Evolutionary conservation across 2,113 vertebrate genomes (phyloP).

Genomic region (Anoplopoma fimbria): DNA sequence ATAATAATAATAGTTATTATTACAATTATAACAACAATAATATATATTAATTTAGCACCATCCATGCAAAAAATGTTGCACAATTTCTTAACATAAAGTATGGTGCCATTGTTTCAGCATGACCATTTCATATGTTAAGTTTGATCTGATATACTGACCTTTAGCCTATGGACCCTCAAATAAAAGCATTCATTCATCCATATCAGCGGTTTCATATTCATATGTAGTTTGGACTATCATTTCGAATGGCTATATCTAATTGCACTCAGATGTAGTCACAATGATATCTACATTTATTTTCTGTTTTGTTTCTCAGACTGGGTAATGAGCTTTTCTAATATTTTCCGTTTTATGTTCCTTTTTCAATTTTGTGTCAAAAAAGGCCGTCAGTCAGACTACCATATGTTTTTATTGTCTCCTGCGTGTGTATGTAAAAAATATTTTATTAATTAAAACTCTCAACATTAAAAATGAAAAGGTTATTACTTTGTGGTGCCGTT

Average conservation of each 20-base stretch:
- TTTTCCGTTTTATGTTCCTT: neutral
- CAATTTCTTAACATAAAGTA: neutral
- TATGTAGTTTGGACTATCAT: constrained; percentile 12
- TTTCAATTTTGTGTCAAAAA: neutral
- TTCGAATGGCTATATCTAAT: neutral
- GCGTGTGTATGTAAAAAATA: neutral
- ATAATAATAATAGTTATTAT: neutral
- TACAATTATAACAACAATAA: neutral
- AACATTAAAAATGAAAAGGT: neutral
- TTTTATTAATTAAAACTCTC: neutral
- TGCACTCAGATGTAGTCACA: neutral
- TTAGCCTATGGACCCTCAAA: neutral
- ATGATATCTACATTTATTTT: neutral
- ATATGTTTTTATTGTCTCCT: neutral
- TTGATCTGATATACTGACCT: neutral
- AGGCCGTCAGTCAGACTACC: neutral
- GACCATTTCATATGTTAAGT: neutral
- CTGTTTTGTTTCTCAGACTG: neutral
- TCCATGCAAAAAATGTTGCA: neutral
- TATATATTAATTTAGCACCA: neutral
- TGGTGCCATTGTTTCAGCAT: neutral
- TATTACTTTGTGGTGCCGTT: neutral
- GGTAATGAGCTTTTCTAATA: neutral
- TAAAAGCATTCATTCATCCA: neutral
- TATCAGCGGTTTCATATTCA: neutral